phyloP scores from a whole-genome alignment of 2,797 vertebrate genomes.

The Sebastes dallii region DNA sequence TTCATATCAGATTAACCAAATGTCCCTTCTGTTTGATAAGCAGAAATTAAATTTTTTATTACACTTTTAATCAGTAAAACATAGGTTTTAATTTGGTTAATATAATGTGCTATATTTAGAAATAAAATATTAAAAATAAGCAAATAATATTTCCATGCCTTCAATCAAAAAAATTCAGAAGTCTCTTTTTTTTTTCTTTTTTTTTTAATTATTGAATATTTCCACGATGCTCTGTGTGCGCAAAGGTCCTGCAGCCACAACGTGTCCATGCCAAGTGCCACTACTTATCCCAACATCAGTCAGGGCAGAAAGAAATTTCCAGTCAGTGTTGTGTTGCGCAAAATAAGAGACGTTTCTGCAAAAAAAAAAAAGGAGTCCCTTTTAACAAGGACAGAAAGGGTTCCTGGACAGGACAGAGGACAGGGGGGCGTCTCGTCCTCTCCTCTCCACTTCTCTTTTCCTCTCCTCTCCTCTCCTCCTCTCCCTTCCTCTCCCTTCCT shows the following conservation, averaged over 20 bases:
- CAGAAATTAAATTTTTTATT: background rate
- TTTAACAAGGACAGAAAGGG: background rate
- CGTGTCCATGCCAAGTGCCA: background rate
- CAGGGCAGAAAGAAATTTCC: background rate
- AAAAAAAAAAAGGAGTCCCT: background rate
- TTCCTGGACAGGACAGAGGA: background rate
- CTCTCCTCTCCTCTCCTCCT: no score
- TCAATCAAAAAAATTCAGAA: background rate
- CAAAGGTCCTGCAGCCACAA: background rate
- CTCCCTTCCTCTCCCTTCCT: no score
- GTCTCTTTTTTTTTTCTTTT: background rate
- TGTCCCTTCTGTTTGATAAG: background rate
- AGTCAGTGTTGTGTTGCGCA: background rate
- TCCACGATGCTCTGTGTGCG: background rate
- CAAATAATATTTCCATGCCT: accelerated
- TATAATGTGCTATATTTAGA: background rate
- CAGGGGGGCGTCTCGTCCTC: no score
- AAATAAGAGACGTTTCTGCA: background rate
- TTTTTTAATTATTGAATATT: background rate
- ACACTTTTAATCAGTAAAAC: background rate
- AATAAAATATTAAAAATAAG: background rate
- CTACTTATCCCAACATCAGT: background rate
- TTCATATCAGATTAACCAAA: conserved; percentile 10
- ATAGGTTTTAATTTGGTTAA: background rate
- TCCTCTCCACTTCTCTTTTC: conserved; percentile 17